Evolutionary conservation across 1,140 invertebrate species (phyloP).

Genomic region (Euwallacea fornicatus): DNA sequence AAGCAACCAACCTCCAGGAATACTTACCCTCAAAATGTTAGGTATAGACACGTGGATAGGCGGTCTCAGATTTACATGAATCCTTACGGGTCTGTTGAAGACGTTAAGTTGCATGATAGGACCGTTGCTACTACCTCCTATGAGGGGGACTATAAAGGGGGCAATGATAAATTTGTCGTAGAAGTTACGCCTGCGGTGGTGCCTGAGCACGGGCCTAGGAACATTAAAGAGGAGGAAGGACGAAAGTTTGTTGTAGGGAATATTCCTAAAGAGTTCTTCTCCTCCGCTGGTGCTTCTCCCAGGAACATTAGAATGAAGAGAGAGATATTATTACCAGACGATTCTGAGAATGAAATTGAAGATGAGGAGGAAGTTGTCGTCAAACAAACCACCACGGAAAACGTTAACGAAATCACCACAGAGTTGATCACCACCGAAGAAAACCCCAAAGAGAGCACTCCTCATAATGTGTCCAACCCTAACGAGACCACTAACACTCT

Average conservation of each 20-base stretch:
- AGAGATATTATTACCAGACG: slow-evolving; percentile 29
- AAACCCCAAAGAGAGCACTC: slow-evolving; percentile 8
- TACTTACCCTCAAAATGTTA: slow-evolving; percentile 34
- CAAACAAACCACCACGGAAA: background rate
- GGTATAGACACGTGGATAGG: slow-evolving; percentile 37
- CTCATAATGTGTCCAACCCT: slow-evolving; percentile 19
- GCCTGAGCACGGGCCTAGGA: slow-evolving; percentile 62
- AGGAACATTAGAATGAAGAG: slow-evolving; percentile 52
- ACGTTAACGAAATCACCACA: background rate
- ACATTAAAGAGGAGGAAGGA: slow-evolving; percentile 51
- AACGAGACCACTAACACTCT: slow-evolving; percentile 36
- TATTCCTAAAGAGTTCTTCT: slow-evolving; percentile 52
- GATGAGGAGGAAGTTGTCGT: slow-evolving; percentile 8
- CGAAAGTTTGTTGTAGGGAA: slow-evolving; percentile 58
- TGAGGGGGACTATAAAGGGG: background rate
- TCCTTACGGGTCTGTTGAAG: slow-evolving; percentile 39
- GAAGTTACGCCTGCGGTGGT: slow-evolving; percentile 60
- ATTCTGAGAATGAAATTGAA: slow-evolving; percentile 45
- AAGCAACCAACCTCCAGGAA: slow-evolving; percentile 42
- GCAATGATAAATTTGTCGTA: slow-evolving; percentile 56
- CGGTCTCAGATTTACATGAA: slow-evolving; percentile 36
- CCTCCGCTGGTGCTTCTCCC: slow-evolving; percentile 13
- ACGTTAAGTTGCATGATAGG: slow-evolving; percentile 37
- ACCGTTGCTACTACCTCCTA: background rate
- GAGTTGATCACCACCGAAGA: slow-evolving; percentile 6